phyloP scores from a whole-genome alignment of 1,140 invertebrate genomes.

The Teleopsis dalmanni region DNA sequence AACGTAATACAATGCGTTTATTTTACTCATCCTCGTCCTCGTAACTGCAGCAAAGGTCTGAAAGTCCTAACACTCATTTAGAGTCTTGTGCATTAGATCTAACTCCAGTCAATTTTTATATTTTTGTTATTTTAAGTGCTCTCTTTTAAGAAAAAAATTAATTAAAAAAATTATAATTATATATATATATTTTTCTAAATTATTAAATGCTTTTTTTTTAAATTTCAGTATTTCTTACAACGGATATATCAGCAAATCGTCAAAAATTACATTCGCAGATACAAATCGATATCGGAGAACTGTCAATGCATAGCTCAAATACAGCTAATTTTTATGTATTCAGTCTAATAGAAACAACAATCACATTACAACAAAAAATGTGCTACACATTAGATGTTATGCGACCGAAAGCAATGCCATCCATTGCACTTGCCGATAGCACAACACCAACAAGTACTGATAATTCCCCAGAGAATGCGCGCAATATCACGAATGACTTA shows the following conservation, averaged over 20 bases:
- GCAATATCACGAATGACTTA: background rate
- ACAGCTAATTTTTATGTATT: constrained; percentile 37
- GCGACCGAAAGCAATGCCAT: constrained; percentile 10
- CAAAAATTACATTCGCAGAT: constrained; percentile 38
- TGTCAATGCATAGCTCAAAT: constrained; percentile 30
- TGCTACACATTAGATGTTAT: constrained; percentile 36
- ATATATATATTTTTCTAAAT: too few relatives aligned
- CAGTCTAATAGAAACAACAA: constrained; percentile 32
- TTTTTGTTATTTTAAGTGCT: too few relatives aligned
- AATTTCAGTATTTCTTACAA: constrained; percentile 38
- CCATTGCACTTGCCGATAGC: constrained; percentile 11
- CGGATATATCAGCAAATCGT: constrained; percentile 26
- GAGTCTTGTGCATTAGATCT: too few relatives aligned
- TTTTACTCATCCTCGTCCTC: too few relatives aligned
- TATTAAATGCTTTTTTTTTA: constrained; percentile 1
- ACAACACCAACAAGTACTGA: constrained; percentile 27
- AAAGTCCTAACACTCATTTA: too few relatives aligned
- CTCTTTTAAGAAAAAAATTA: too few relatives aligned
- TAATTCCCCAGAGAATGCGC: constrained; percentile 30
- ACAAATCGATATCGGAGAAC: constrained; percentile 38
- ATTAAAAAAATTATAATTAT: too few relatives aligned
- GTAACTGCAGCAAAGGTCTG: too few relatives aligned
- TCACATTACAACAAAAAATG: constrained; percentile 34
- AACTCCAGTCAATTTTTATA: too few relatives aligned
- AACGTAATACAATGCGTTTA: too few relatives aligned